Evolutionary conservation across 2,888 invertebrate species (phyloP), one percentile per base, ranked within the genome.

Genomic region (Brachypterus glaber): DNA sequence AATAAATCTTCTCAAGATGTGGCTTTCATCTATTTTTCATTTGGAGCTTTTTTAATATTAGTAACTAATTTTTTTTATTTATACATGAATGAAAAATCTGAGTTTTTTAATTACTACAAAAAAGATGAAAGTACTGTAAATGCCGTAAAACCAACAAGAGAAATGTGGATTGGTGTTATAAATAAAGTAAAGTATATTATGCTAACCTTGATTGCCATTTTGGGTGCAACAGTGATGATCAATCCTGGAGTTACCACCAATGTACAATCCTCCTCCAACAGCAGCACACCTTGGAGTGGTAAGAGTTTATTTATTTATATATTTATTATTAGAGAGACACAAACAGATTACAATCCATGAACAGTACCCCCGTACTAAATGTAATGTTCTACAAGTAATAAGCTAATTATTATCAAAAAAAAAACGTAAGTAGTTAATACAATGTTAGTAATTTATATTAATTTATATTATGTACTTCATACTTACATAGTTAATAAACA

Each of bases 161-260:
- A 31, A 24, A 14, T 30, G 11, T 8, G 35, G 2, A 11, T 27
- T 5, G 16, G 21, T 1, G 32, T 36, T 2, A 3, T 30, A 1
- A 3, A 3, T 1, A 31, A 35, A 12, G 18, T 40, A 2, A 45
- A 42, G 17, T 40, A 31, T 17, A 42, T 38, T 14, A 18, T 52
- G 24, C 40, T 44, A 2, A 32, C 52, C 2, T 37, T 56, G 37
- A 24, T 54, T 18, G 34, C 54, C 12, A 45, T 49, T 4, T 34
- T 48, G 3, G 55, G 54, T n/a, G 40, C 49, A 11, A 46, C 54
- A 9, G 42, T 46, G 13, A 44, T 51, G 39, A 39, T 54, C 7
- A 48, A 52, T 43, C 56, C 56, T 1, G 54, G 54, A 15, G 39
- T 54, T 15, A 43, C 46, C 26, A 44, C 48, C 1, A 27, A 54